Conservation (phyloP, 2,113 vertebrate species). For the Lepidothrix coronata region DNA sequence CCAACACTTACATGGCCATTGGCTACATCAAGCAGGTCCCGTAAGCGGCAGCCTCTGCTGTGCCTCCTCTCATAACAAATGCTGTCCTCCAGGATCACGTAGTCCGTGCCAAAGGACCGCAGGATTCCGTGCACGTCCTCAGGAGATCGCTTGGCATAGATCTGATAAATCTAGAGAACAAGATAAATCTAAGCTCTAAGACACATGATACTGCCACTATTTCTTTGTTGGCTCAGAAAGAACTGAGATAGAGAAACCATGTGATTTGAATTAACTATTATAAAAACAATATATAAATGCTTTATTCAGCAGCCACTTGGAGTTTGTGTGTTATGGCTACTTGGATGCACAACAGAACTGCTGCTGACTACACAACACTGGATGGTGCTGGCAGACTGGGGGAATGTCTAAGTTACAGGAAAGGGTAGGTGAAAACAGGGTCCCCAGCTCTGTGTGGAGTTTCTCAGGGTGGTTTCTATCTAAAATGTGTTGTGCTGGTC, state of each 20-base stretch:
- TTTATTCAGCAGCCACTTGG: background rate
- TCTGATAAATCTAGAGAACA: constrained; percentile 87
- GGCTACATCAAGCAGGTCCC: constrained; percentile 90
- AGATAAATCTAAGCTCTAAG: background rate
- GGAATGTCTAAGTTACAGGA: background rate
- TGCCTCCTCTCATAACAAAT: constrained; percentile 92
- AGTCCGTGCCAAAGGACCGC: constrained; percentile 84
- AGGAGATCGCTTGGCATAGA: constrained; percentile 86
- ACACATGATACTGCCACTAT: background rate
- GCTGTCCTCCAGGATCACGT: constrained; percentile 92
- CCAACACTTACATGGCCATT: constrained; percentile 88
- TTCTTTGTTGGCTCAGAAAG: background rate
- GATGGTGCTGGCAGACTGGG: background rate
- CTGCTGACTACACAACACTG: background rate
- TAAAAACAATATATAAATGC: background rate
- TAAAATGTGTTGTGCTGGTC: background rate
- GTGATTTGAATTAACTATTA: background rate
- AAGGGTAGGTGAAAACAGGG: background rate
- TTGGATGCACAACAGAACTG: background rate
- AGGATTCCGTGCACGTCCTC: constrained; percentile 84
- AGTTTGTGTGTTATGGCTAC: background rate
- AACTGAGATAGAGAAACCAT: background rate
- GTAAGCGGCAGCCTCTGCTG: constrained; percentile 86
- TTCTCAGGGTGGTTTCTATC: background rate
- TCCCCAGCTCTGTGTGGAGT: background rate